Evolutionary conservation across 2,888 invertebrate species (phyloP).

Genomic region (Teinopalpus imperialis): DNA sequence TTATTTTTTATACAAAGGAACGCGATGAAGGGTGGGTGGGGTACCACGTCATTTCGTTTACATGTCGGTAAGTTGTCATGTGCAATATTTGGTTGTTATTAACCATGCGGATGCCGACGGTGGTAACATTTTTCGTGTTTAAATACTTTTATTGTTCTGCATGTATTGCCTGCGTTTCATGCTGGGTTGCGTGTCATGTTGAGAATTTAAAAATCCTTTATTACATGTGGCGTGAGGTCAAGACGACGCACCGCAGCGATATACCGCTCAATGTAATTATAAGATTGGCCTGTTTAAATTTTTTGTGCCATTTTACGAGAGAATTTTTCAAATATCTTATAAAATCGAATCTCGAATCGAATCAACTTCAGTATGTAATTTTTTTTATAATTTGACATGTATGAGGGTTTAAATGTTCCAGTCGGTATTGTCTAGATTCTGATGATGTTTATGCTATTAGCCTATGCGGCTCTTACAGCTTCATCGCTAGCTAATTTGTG

Average conservation of each 20-base stretch:
- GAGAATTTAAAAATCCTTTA: constrained; percentile 16
- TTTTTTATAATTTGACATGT: too few relatives aligned
- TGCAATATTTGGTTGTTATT: constrained; percentile 57
- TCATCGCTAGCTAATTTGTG: too few relatives aligned
- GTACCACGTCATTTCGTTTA: constrained; percentile 48
- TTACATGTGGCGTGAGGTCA: constrained; percentile 2
- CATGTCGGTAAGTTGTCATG: constrained; percentile 55
- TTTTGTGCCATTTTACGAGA: too few relatives aligned
- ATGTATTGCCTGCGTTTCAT: constrained; percentile 11
- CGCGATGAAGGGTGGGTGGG: constrained; percentile 46
- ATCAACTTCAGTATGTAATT: too few relatives aligned
- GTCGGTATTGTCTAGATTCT: too few relatives aligned
- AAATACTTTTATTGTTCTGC: constrained; percentile 20
- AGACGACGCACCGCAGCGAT: constrained; percentile 1
- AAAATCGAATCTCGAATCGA: too few relatives aligned
- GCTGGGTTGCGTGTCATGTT: constrained; percentile 17
- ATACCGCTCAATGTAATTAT: constrained; percentile 16
- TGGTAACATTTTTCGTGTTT: constrained; percentile 26
- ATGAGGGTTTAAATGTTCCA: too few relatives aligned
- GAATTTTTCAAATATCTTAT: too few relatives aligned
- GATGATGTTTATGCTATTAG: too few relatives aligned
- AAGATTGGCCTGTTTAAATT: background rate
- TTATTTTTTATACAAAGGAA: constrained; percentile 33
- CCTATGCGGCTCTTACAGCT: too few relatives aligned
- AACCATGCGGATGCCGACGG: constrained; percentile 37